Conservation (phyloP, 2,888 invertebrate species). For the Mantis religiosa region DNA sequence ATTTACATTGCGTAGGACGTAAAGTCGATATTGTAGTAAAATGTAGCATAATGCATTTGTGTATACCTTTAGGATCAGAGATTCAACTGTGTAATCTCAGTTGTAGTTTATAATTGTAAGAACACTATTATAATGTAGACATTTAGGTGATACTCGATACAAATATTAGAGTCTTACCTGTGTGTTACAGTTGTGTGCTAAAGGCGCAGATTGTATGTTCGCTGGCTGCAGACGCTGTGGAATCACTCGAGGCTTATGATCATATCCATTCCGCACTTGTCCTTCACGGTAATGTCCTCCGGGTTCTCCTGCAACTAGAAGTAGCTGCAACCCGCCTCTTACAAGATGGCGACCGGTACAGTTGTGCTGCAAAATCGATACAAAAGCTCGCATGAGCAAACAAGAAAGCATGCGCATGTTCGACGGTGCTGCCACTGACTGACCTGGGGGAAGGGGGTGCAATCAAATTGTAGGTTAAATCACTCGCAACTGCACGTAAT, state of each 20-base stretch:
- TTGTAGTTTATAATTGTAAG: no score
- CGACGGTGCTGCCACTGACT: constrained; percentile 24
- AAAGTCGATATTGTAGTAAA: neutral
- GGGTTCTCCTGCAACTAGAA: constrained; percentile 14
- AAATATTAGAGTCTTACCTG: neutral
- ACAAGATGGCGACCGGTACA: constrained; percentile 29
- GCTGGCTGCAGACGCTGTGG: neutral
- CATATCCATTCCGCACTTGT: neutral
- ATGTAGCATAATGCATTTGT: no score
- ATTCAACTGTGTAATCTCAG: no score
- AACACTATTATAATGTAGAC: no score
- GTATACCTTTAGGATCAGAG: no score
- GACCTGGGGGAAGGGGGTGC: neutral
- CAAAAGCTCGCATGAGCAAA: constrained; percentile 9
- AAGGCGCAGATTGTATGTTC: neutral
- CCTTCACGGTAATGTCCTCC: neutral
- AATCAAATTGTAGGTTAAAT: neutral
- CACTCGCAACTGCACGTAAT: neutral
- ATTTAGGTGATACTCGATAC: no score
- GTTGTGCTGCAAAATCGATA: constrained; percentile 31
- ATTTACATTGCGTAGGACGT: neutral
- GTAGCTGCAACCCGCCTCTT: constrained; percentile 28
- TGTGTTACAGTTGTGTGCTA: neutral
- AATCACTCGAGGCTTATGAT: neutral
- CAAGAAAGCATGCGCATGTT: constrained; percentile 31